Base-by-base conservation (phyloP, 2,113 vertebrate genomes). In the Thomomys bottae region DNA sequence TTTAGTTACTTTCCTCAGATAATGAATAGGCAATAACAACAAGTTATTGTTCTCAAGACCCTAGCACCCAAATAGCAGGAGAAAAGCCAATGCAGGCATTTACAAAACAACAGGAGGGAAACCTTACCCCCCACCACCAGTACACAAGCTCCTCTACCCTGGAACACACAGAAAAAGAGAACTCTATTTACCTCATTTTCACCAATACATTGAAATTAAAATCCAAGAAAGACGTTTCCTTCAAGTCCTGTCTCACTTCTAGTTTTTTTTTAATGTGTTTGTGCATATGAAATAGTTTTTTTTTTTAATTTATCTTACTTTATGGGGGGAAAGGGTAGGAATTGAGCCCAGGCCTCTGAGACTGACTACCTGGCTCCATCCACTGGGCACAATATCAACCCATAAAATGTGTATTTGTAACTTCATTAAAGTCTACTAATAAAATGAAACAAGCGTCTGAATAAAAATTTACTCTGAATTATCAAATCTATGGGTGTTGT, bases 21-120 rank as follows among this genome's bases (percentile, higher is more conserved):
- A 66, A 94, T 66, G 67, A 87, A 45, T 45, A 63, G 59, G 24
- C 93, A 91, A 66, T 11, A 79, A 82, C 64, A 88, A 78, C 26
- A 34, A 54, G 49, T 54, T 54, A 54, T 54, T 63, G 45, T 72
- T 54, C 71, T 83, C 76, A 87, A 54, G 72, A 21, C 8, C 32
- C 12, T 76, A 84, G 75, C 6, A 23, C 70, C 68, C 20, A 70
- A 34, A 1, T 12, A 11, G 23, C 6, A 21, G 0, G 1, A 73
- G 32, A 86, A 45, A 63, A 40, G 59, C 9, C 40, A 87, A 26
- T 88, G 82, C 23, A 76, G 20, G 21, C 30, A 87, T 72, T 80
- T 57, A 89, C 28, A 61, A 81, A 76, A 71, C 64, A 91, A 68
- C 78, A 40, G 49, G 3, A 18, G 8, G 92, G 32, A 75, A 73